Percentiles rank a stretch among this genome's conserved stretches.
These are phyloP conservation scores for Macaria notata DNA, from an alignment of 2,888 invertebrate species.

Conservation along the genomic window DNA sequence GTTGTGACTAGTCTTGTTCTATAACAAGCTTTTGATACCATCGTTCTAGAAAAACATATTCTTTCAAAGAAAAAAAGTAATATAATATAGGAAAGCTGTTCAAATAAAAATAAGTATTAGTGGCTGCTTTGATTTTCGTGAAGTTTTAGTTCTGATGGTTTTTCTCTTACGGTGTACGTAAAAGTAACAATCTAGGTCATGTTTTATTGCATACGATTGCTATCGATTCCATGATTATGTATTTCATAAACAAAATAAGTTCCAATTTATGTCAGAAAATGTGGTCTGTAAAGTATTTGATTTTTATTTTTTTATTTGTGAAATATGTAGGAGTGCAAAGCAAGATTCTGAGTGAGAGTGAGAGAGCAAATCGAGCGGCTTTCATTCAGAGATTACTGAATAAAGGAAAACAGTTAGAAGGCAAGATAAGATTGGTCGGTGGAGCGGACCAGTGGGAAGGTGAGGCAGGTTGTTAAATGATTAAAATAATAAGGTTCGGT, in stretches of 20 bases:
- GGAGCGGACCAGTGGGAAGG: conserved; percentile 88
- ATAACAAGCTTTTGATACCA: conserved; percentile 19
- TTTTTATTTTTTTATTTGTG: too few relatives aligned
- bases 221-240: too few relatives aligned
- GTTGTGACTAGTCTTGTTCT: conserved; percentile 12
- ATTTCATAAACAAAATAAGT: too few relatives aligned
- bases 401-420: conserved; percentile 87
- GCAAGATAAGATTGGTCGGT: conserved; percentile 87
- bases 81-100: too few relatives aligned
- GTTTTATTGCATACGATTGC: neutral
- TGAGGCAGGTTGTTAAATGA: conserved; percentile 50
- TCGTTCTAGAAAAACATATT: neutral
- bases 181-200: conserved; percentile 21
- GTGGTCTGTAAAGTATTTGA: conserved; percentile 16
- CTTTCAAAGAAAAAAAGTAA: too few relatives aligned
- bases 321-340: conserved; percentile 38
- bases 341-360: conserved; percentile 60
- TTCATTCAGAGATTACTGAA: conserved; percentile 87
- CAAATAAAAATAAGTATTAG: too few relatives aligned
- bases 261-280: conserved; percentile 8
- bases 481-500: neutral
- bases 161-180: conserved; percentile 6
- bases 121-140: too few relatives aligned
- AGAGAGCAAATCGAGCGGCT: conserved; percentile 72
- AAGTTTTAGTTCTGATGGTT: too few relatives aligned